Base-by-base conservation (phyloP, 2,888 invertebrate species). In the Euplagia quadripunctaria region DNA sequence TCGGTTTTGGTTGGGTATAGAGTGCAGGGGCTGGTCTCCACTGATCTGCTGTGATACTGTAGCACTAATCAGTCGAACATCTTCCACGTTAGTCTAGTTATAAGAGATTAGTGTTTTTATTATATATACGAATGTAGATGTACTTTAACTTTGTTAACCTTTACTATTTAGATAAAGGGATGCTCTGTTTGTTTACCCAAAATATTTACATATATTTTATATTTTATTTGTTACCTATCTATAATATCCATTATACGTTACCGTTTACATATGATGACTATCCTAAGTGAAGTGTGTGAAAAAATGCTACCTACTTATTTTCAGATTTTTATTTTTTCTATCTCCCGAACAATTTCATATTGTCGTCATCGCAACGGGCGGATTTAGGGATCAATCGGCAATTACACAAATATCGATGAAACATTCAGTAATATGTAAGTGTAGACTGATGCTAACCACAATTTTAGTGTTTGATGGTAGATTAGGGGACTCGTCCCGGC, bases 261-360 rank as follows among this genome's bases (percentile, higher is more conserved):
- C 88, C 91, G 88, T 94, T 94, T 94, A 91, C 91, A 93, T 91
- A 87, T 92, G 82, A 90, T 87, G 82, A 90, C 87, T 90, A 91
- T 89, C 89, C 86, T 94, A 94, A 94, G 92, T 90, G 92, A 94
- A 93, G 92, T 94, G 91, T 94, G 92, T 95, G 93, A 95, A 95
- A 95, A 95, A 95, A 95, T 94, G 89, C 94, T 95, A 93, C 94
- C 91, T 94, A 94, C 92, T 95, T 95, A 95, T 94, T 95, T 95
- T 95, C 94, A 95, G 95, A 94, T 95, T 96, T 95, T 96, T 95
- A 94, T 94, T 95, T 95, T 95, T 94, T 92, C 92, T 94, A 91
- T 94, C 93, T 91, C 94, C 95, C 87, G 93, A 94, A 92, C 93
- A 93, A 94, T 93, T 91, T 93, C 92, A 90, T 94, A 91, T 90